Evolutionary conservation across 2,888 invertebrate genomes (phyloP), one percentile per base, ranked within the genome.

Genomic region (Drosophila affinis): DNA sequence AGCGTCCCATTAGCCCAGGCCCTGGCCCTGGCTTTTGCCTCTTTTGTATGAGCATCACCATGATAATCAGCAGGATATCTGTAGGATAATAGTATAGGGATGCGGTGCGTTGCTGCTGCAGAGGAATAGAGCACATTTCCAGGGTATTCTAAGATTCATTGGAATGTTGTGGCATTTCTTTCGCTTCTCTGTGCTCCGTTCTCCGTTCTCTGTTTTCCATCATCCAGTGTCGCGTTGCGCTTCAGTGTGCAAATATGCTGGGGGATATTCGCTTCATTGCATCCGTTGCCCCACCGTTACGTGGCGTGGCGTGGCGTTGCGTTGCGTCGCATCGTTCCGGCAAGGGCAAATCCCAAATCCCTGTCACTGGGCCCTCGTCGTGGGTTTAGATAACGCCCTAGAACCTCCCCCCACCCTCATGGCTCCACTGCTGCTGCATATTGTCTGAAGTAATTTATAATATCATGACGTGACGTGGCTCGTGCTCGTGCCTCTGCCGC

Each of bases 361-460:
- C 53, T 53, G 57, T 48, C 57, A n/a, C 21, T n/a, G 39, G 39
- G 39, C 39, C 39, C 39, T n/a, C 48, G 21, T 21, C 48, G 29
- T n/a, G n/a, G 32, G 57, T 32, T 24, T 34, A 48, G 48, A 57
- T 57, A 57, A 57, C 57, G 48, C 21, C 4, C 6, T n/a, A n/a
- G 39, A 39, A 39, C 39, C 39, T 39, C 1, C 24, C 5, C 29
- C 9, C 9, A 24, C 24, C 24, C 29, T 9, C 12, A 5, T 39
- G 34, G 9, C 32, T 32, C 34, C 14, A 12, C 14, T 39, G 34
- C 34, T 39, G 39, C 39, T 67, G 67, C 67, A 68, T 67, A 57
- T 69, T 68, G 67, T 52, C 57, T 34, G 27, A 39, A 46, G 67
- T 57, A 70, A 70, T 68, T 68, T 70, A 68, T 68, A 68, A 68